Base-by-base conservation (phyloP, 2,888 invertebrate genomes). In the Agrochola circellaris region DNA sequence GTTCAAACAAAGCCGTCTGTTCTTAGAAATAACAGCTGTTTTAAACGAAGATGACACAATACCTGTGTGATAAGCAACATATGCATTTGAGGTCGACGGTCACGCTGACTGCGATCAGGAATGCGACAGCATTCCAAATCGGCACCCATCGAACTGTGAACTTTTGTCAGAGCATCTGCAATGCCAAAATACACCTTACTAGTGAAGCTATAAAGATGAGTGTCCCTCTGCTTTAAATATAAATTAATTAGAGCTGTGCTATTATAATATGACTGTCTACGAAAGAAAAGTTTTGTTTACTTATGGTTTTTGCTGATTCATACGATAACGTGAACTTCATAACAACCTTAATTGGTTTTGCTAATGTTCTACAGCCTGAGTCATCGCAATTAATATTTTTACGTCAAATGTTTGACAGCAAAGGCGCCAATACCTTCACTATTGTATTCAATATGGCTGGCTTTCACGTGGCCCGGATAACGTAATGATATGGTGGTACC, bases 401-500 rank as follows among this genome's bases (percentile, higher is more conserved):
- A 69, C 78, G 26, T 65, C 68, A 51, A 83, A 76, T 69, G 26
- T 78, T 78, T 62, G 72, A 64, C 72, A 81, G 77, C 70, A 15
- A 61, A 51, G 66, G 42, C 48, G 74, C 62, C 60, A 82, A 74
- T 72, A 61, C 81, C 81, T 81, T 81, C 75, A 73, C 80, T 84
- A 89, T 89, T 91, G 87, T 90, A 87, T 90, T 86, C 88, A 87
- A 89, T 83, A 73, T 64, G 51, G 1, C 64, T 86, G 68, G 81
- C 92, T 92, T 92, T 92, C 90, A 84, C 91, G 73, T 86, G 89
- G 74, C 83, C 87, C 78, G 86, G 87, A 90, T 87, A 79, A 45
- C 73, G 75, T 88, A 89, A 91, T 90, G 85, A 83, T 81, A 79
- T 70, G 75, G 72, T 83, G 77, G 65, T 74, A 38, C 60, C 81